A percentile compares a stretch with the other conserved stretches of the same genome.
Conservation (phyloP, 1,140 invertebrate genomes). For the Zaprionus taronus region DNA sequence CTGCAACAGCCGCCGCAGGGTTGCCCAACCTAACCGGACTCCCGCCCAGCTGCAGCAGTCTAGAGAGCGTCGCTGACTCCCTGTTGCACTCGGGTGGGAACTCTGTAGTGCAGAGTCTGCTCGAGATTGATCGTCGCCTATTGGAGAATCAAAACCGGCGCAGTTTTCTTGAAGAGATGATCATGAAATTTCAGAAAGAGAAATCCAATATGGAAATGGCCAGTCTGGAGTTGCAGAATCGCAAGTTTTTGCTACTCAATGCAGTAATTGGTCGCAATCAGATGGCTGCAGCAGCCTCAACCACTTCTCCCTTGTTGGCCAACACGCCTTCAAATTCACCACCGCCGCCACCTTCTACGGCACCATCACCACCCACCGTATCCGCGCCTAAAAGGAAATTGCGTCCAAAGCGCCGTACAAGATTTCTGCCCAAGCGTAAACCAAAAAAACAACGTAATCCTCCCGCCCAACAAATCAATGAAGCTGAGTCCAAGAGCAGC, state of each 20-base stretch:
- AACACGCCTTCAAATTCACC: slow-evolving; percentile 22
- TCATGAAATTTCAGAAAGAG: slow-evolving; percentile 77
- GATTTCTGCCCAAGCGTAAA: slow-evolving; percentile 36
- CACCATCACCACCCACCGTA: background rate
- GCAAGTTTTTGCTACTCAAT: slow-evolving; percentile 70
- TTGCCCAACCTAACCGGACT: too few species aligned
- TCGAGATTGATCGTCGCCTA: slow-evolving; percentile 75
- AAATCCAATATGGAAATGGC: slow-evolving; percentile 70
- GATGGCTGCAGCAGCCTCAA: slow-evolving; percentile 20
- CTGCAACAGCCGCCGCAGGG: background rate
- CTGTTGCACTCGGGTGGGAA: slow-evolving; percentile 16
- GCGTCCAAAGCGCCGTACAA: slow-evolving; percentile 15
- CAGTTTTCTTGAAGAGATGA: slow-evolving; percentile 76
- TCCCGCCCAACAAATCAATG: background rate
- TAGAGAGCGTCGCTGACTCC: background rate
- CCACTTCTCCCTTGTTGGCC: slow-evolving; percentile 3
- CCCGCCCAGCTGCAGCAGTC: background rate
- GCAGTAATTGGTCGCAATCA: slow-evolving; percentile 29
- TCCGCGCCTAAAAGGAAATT: background rate
- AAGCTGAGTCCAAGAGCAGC: background rate
- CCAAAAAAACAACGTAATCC: too few species aligned
- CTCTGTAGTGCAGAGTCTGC: slow-evolving; percentile 53
- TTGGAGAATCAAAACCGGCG: slow-evolving; percentile 75
- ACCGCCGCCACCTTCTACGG: slow-evolving; percentile 8
- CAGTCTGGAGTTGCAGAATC: slow-evolving; percentile 71